Evolutionary conservation across 2,888 invertebrate genomes (phyloP), one percentile per base, ranked within the genome.

Genomic region (Dolichopus griseipennis): DNA sequence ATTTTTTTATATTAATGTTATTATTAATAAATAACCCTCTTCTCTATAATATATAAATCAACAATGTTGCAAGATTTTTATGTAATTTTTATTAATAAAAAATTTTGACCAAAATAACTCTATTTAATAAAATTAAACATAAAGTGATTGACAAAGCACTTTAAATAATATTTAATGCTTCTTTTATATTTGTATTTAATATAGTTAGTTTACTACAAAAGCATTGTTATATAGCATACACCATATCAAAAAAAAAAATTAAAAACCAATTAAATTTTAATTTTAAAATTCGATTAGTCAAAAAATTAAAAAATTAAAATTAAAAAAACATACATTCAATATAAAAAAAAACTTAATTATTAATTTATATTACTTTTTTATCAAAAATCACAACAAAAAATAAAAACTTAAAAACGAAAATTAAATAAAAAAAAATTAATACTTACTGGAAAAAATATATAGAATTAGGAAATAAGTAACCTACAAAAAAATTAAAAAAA

Each of bases 381-480:
- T 2, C 18, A 6, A 27, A 27, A 18, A 63, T 33, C 27, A 63
- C 27, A 63, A 61, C 61, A 61, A 61, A 61, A 61, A 61, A 15
- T 20, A 22, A 62, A 64, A 15, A 52, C 18, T 21, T 27, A 65
- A 41, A 65, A 43, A 6, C 21, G 21, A 64, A 67, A 65, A 10
- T 21, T 64, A 37, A 43, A 66, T 12, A 20, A 67, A 37, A 64
- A 68, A 68, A 64, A 52, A 64, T 64, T 66, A 52, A 66, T 66
- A 64, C 66, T 76, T 75, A 74, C 74, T 75, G 74, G 73, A 73
- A 74, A 75, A 71, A 27, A 27, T 27, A 69, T 74, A 73, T 73
- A 74, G 77, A 76, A 78, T 79, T 79, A 80, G 78, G 79, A 78
- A 80, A 80, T 79, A 81, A 76, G 79, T 79, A 79, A 81, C 80